phyloP scores from a whole-genome alignment of 1,140 invertebrate species.

The Drosophila melanogaster region DNA sequence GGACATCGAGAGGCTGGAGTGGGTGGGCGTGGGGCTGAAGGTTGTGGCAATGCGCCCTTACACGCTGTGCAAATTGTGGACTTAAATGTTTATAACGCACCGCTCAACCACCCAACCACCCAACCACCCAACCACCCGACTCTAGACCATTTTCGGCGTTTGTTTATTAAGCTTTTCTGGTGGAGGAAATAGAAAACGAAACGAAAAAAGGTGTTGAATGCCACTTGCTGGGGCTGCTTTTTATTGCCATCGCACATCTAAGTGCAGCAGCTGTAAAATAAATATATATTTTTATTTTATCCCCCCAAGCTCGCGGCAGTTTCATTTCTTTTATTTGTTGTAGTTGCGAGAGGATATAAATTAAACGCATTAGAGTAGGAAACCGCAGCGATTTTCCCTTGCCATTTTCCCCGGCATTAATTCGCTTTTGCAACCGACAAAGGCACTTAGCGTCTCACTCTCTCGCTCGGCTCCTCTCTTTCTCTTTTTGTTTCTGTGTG shows the following conservation, averaged over 20 bases:
- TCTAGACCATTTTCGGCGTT: constrained; percentile 64
- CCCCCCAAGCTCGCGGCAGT: constrained; percentile 17
- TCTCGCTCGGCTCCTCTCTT: constrained; percentile 7
- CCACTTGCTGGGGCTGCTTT: constrained; percentile 77
- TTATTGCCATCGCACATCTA: constrained; percentile 76
- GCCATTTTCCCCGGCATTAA: constrained; percentile 56
- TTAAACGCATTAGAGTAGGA: constrained; percentile 82
- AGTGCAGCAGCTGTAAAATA: constrained; percentile 82
- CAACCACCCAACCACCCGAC: constrained; percentile 18
- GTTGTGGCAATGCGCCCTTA: constrained; percentile 38
- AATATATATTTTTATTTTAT: constrained; percentile 81
- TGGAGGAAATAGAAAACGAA: constrained; percentile 19
- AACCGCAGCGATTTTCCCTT: constrained; percentile 72
- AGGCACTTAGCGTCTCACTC: constrained; percentile 66
- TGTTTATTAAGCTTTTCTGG: constrained; percentile 81
- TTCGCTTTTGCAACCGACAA: constrained; percentile 75
- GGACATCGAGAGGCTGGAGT: constrained; percentile 25
- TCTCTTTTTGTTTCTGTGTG: constrained; percentile 2
- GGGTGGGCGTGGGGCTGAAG: constrained; percentile 8
- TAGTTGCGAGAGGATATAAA: constrained; percentile 68
- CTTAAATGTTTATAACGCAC: constrained; percentile 79
- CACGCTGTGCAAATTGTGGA: constrained; percentile 79
- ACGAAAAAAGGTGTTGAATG: constrained; percentile 75
- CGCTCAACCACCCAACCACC: constrained; percentile 21
- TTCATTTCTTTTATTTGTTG: constrained; percentile 65